These are phyloP conservation scores for Nomada fabriciana DNA, from an alignment of 2,888 invertebrate species.

Conservation along the genomic window DNA sequence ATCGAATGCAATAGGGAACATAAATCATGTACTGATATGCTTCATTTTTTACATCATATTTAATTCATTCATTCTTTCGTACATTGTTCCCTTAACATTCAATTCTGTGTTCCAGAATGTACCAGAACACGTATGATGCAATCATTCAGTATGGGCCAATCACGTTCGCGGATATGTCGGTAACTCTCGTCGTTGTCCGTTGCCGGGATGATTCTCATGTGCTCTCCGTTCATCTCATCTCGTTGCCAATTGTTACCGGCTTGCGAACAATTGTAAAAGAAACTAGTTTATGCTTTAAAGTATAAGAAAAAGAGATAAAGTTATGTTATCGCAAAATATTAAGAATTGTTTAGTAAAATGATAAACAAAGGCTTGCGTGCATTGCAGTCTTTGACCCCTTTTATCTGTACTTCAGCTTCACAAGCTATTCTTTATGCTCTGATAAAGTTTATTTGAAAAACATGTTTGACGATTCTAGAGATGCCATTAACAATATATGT, in stretches of 20 bases:
- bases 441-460: not conserved
- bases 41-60: not conserved
- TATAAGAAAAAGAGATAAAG: not conserved
- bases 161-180: conserved; percentile 16
- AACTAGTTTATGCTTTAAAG: not conserved
- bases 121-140: conserved; percentile 62
- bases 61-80: not conserved
- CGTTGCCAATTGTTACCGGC: not conserved
- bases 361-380: not conserved
- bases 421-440: not conserved
- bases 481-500: not conserved
- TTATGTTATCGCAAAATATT: not conserved
- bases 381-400: not conserved
- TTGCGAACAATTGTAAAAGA: not conserved
- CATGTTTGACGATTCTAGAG: not conserved
- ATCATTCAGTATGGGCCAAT: conserved; percentile 35
- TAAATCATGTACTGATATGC: not conserved
- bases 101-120: conserved; percentile 61
- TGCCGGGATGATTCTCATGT: not conserved
- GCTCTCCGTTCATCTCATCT: not conserved
- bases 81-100: not conserved
- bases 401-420: not conserved
- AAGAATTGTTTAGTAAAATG: not conserved
- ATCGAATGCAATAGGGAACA: not conserved
- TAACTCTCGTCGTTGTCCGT: not conserved